These are phyloP conservation scores for Ennomos erosarius DNA, from an alignment of 2,888 invertebrate genomes.

Conservation along the genomic window DNA sequence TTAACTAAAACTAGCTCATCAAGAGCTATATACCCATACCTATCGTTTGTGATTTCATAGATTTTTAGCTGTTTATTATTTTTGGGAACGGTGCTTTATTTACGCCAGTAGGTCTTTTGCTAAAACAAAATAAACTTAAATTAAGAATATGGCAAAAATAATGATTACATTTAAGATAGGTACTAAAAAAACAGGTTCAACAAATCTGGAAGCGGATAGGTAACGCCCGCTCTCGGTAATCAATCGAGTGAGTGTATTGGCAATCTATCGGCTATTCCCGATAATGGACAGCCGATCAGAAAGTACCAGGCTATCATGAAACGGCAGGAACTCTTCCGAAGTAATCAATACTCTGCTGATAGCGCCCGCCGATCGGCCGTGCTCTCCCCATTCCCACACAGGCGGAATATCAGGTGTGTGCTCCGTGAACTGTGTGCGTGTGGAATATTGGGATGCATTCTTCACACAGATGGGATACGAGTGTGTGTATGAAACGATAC, in stretches of 20 bases:
- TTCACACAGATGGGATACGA: not conserved
- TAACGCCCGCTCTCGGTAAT: no score
- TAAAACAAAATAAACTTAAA: no score
- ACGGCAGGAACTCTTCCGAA: conserved; percentile 67
- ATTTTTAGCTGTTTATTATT: no score
- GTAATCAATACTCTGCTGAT: conserved; percentile 68
- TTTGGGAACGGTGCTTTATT: no score
- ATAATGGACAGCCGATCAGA: conserved; percentile 80
- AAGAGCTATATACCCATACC: no score
- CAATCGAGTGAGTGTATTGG: conserved; percentile 46
- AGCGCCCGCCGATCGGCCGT: conserved; percentile 53
- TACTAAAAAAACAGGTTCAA: no score
- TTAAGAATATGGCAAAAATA: no score
- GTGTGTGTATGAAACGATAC: not conserved
- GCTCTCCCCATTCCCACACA: conserved; percentile 53
- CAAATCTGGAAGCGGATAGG: no score
- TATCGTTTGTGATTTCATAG: no score
- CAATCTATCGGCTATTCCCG: conserved; percentile 70
- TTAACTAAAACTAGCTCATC: no score
- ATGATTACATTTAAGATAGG: no score
- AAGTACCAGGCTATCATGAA: conserved; percentile 70
- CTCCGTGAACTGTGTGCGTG: conserved; percentile 38
- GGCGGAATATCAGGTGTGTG: conserved; percentile 32
- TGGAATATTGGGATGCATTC: conserved; percentile 31
- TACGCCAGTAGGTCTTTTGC: no score